A percentile compares a stretch with the other conserved stretches of the same genome.
Conservation (phyloP, 2,113 vertebrate species). For the Salminus brasiliensis region DNA sequence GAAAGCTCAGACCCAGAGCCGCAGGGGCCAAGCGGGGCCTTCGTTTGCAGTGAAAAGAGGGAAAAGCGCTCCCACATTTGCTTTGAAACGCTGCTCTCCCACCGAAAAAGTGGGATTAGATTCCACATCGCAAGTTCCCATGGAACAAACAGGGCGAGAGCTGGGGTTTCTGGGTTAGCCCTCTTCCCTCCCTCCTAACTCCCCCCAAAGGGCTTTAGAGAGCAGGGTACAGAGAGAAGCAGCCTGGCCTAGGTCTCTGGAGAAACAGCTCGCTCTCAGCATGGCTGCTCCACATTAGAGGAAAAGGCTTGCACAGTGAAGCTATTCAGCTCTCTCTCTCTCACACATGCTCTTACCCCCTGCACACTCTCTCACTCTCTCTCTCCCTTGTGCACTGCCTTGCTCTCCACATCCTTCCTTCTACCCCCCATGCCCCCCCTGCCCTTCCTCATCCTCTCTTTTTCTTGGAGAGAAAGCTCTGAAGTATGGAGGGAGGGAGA, state of each 20-base stretch:
- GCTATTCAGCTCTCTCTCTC: constrained; percentile 75
- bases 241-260: constrained; percentile 74
- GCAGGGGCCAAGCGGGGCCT: constrained; percentile 61
- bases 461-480: not conserved
- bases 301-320: constrained; percentile 75
- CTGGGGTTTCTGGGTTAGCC: constrained; percentile 42
- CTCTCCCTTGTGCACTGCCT: constrained; percentile 47
- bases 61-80: constrained; percentile 74
- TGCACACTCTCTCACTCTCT: not conserved
- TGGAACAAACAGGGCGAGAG: constrained; percentile 60
- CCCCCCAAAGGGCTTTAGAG: constrained; percentile 61
- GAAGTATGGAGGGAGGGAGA: not conserved
- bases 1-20: constrained; percentile 3
- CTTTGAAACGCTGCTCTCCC: constrained; percentile 77
- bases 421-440: constrained; percentile 50
- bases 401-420: constrained; percentile 53
- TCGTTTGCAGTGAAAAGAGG: constrained; percentile 69
- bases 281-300: constrained; percentile 71
- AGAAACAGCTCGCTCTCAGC: constrained; percentile 75
- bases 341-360: constrained; percentile 58
- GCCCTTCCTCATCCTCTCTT: not conserved
- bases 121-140: constrained; percentile 79
- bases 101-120: constrained; percentile 75
- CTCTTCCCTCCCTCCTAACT: constrained; percentile 17
- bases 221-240: constrained; percentile 46